Percentiles rank a stretch among this genome's conserved stretches.
Conservation (phyloP, 2,797 vertebrate genomes). For the Sebastes nivosus region DNA sequence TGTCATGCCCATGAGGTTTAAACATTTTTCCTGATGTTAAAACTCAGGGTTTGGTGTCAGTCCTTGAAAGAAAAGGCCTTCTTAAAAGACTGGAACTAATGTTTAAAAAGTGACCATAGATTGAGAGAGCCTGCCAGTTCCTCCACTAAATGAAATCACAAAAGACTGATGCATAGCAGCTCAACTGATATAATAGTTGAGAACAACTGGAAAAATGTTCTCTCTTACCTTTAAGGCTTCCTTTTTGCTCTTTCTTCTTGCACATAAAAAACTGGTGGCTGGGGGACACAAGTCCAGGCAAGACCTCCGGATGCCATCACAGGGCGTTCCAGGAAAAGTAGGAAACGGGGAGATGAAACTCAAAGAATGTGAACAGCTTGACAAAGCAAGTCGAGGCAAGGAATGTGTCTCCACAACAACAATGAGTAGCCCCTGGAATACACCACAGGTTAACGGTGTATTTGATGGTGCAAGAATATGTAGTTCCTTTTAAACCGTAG, state of each 20-base stretch:
- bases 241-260: slow-evolving; percentile 16
- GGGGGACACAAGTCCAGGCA: slow-evolving; percentile 10
- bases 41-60: background rate
- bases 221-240: background rate
- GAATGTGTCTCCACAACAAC: background rate
- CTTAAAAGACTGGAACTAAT: background rate
- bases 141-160: background rate
- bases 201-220: background rate
- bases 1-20: background rate
- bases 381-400: background rate
- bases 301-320: background rate
- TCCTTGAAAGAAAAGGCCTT: background rate
- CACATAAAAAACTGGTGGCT: slow-evolving; percentile 2
- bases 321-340: slow-evolving; percentile 4
- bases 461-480: background rate
- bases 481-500: background rate
- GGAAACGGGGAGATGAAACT: background rate
- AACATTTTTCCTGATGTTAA: slow-evolving; percentile 1
- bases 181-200: background rate
- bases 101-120: background rate
- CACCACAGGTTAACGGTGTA: background rate
- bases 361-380: background rate
- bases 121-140: background rate
- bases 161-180: background rate
- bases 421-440: background rate